Base-by-base conservation (phyloP, 2,888 invertebrate genomes). In the Caradrina kadenii region DNA sequence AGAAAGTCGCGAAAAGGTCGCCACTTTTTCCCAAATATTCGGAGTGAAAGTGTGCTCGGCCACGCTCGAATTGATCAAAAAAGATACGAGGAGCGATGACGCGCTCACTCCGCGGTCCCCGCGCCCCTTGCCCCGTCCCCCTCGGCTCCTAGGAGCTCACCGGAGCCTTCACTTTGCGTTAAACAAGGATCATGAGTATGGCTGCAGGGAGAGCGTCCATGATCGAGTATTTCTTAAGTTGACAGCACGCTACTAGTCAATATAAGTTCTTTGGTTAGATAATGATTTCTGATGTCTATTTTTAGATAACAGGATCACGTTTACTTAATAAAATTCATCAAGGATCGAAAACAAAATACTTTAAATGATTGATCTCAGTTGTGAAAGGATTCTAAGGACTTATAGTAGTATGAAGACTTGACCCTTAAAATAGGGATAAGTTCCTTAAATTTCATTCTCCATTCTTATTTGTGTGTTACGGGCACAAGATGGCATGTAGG, bases 1-100 rank as follows among this genome's bases (percentile, higher is more conserved):
- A 91, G 95, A 95, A 96, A 95, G 95, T 93, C 88, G 93, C 93
- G 90, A 93, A 95, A 95, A 96, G 95, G 95, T 96, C 94, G 95
- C 89, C 88, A 92, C 95, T 95, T 95, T 95, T 95, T 93, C 93
- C 95, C 94, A 96, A 96, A 96, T 96, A 96, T 95, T 95, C 94
- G 83, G 87, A 94, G 95, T 93, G 95, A 95, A 96, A 96, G 95
- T 93, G 84, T 76, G 88, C 87, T 76, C 86, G 83, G 87, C 89
- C 86, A 88, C 89, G 92, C 90, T 91, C 90, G 89, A 91, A 88
- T 90, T 91, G 89, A 90, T 91, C 87, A 90, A 91, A 92, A 90
- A 90, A 78, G 77, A 80, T 80, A 79, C 78, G 69, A 73, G 63
- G 55, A 65, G 69, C 68, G 71, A 73, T 77, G 81, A 74, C 79